Conservation (phyloP, 2,797 vertebrate genomes). For the Sebastolobus alascanus region DNA sequence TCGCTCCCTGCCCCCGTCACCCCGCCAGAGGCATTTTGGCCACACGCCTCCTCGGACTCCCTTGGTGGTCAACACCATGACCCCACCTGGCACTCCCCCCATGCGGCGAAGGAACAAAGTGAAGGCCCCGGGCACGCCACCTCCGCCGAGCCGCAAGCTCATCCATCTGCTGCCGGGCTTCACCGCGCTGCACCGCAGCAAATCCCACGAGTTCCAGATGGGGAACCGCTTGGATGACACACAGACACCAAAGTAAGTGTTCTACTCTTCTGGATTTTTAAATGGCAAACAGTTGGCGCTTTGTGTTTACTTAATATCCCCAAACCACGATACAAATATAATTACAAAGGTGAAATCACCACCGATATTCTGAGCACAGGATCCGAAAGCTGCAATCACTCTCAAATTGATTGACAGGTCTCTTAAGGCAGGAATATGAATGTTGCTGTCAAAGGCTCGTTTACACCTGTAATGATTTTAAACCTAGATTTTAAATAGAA, state of each 20-base stretch:
- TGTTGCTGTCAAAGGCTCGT: not conserved
- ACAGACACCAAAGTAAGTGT: constrained; percentile 95
- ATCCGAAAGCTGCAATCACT: not conserved
- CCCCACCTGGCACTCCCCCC: constrained; percentile 92
- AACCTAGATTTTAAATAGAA: too few species aligned
- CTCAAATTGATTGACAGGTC: not conserved
- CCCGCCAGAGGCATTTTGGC: constrained; percentile 92
- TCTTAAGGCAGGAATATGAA: not conserved
- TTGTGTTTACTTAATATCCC: not conserved
- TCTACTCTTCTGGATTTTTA: not conserved
- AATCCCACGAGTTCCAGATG: constrained; percentile 98
- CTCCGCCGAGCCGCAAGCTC: constrained; percentile 94
- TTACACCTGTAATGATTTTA: not conserved
- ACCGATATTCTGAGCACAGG: not conserved
- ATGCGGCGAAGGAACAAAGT: constrained; percentile 92
- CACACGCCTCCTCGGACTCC: constrained; percentile 95
- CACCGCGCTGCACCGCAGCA: constrained; percentile 96
- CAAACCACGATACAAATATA: not conserved
- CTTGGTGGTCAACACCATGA: constrained; percentile 92
- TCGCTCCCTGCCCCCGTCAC: constrained; percentile 94
- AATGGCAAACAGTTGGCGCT: not conserved
- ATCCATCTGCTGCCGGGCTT: constrained; percentile 97
- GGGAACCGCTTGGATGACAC: constrained; percentile 93
- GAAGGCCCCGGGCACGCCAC: constrained; percentile 95
- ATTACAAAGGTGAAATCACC: not conserved